Conservation (phyloP, 2,888 invertebrate genomes). For the Vanessa cardui region DNA sequence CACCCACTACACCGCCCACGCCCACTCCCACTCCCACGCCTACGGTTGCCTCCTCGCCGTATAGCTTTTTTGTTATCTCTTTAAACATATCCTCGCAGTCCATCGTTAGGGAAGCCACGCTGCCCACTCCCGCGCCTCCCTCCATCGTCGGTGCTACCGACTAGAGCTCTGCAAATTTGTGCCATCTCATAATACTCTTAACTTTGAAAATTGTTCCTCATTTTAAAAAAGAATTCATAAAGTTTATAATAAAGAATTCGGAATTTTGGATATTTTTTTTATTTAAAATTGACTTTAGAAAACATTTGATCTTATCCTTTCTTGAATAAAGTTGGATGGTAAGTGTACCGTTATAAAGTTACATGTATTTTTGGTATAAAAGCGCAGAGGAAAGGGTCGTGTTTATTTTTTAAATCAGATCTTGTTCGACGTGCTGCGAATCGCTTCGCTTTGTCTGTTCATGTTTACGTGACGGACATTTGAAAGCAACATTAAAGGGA, state of each 20-base stretch:
- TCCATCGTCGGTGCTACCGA: slow-evolving; percentile 63
- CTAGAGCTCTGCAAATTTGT: slow-evolving; percentile 19
- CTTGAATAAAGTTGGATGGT: no score
- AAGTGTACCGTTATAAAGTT: no score
- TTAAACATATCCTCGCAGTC: slow-evolving; percentile 94
- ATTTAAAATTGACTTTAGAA: no score
- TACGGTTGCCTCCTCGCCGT: slow-evolving; percentile 89
- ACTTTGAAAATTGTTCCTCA: no score
- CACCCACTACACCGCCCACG: slow-evolving; percentile 65
- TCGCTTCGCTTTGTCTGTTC: neutral
- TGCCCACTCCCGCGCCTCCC: slow-evolving; percentile 68
- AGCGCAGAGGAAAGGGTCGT: no score
- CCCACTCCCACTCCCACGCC: slow-evolving; percentile 55
- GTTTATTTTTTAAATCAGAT: no score
- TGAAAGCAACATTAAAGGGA: slow-evolving; percentile 8
- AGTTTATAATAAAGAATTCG: no score
- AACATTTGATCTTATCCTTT: no score
- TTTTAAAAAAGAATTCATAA: no score
- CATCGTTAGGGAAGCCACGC: slow-evolving; percentile 82
- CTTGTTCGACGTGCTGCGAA: neutral
- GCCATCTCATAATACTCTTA: neutral
- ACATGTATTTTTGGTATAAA: no score
- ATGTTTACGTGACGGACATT: neutral
- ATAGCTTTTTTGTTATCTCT: slow-evolving; percentile 95
- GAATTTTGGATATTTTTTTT: no score